These are phyloP conservation scores for Labeo rohita DNA, from an alignment of 2,113 vertebrate genomes.

Conservation along the genomic window DNA sequence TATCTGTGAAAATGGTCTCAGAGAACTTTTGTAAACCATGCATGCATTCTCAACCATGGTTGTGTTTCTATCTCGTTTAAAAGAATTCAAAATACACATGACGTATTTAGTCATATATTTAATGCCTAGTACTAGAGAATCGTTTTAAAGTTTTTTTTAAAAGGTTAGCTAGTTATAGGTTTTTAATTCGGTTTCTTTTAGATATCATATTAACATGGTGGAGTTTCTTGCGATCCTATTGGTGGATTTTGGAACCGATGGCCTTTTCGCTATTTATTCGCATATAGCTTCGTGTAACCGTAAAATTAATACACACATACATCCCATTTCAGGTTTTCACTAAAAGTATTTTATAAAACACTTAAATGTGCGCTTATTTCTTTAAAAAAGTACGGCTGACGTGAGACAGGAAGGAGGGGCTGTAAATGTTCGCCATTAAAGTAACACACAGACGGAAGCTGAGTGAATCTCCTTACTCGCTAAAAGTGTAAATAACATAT, in stretches of 20 bases:
- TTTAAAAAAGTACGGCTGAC: neutral
- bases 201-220: neutral
- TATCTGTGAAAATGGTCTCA: rapidly evolving
- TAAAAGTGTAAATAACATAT: neutral
- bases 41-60: constrained; percentile 26
- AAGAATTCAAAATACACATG: neutral
- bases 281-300: neutral
- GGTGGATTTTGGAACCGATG: neutral
- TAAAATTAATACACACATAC: neutral
- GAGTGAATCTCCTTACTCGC: neutral
- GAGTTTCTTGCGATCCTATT: constrained; percentile 8
- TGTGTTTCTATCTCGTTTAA: neutral
- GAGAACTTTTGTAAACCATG: neutral
- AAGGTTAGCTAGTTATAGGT: neutral
- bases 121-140: neutral
- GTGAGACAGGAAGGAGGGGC: neutral
- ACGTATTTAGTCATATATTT: neutral
- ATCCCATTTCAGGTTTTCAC: neutral
- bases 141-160: neutral
- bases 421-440: neutral
- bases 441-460: neutral
- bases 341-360: neutral
- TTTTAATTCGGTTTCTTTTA: neutral
- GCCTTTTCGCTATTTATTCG: neutral
- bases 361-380: neutral